Conservation (phyloP, 2,797 vertebrate species). For the Galaxias olidus region DNA sequence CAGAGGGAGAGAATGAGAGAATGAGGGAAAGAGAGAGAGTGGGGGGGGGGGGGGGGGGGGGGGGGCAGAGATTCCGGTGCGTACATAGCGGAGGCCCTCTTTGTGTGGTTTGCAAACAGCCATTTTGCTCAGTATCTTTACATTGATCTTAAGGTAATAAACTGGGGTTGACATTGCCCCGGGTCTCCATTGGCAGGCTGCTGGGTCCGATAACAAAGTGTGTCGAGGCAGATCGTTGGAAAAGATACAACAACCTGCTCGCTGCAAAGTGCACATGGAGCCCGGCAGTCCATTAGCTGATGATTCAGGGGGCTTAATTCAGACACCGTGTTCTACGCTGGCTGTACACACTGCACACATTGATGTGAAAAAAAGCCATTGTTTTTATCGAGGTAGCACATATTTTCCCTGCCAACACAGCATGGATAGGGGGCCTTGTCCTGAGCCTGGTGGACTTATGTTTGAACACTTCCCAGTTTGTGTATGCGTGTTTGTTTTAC, state of each 20-base stretch:
- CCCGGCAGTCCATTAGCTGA: slow-evolving; percentile 44
- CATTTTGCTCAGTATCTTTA: slow-evolving; percentile 60
- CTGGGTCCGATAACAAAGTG: slow-evolving; percentile 57
- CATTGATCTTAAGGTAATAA: slow-evolving; percentile 63
- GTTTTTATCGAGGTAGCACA: neutral
- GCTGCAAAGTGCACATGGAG: slow-evolving; percentile 19
- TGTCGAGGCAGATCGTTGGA: slow-evolving; percentile 45
- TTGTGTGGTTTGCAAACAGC: slow-evolving; percentile 52
- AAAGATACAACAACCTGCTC: slow-evolving; percentile 47
- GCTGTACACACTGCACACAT: slow-evolving; percentile 41
- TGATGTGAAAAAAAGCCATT: slow-evolving; percentile 1
- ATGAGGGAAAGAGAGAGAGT: neutral
- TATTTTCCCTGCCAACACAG: no score
- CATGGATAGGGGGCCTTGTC: no score
- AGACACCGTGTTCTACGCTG: slow-evolving; percentile 50
- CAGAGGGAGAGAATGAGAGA: slow-evolving; percentile 5
- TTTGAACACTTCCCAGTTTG: no score
- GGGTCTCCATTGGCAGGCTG: slow-evolving; percentile 58
- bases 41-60: slow-evolving; percentile 15
- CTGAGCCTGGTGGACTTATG: no score
- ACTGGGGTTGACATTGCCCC: slow-evolving; percentile 56
- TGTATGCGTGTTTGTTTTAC: no score
- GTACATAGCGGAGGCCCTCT: slow-evolving; percentile 10
- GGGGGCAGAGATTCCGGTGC: slow-evolving; percentile 7
- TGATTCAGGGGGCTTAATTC: slow-evolving; percentile 52